Percentiles rank a stretch among this genome's conserved stretches.
Conservation (phyloP, 1,140 invertebrate genomes). For the Ctenoplectra terminalis region DNA sequence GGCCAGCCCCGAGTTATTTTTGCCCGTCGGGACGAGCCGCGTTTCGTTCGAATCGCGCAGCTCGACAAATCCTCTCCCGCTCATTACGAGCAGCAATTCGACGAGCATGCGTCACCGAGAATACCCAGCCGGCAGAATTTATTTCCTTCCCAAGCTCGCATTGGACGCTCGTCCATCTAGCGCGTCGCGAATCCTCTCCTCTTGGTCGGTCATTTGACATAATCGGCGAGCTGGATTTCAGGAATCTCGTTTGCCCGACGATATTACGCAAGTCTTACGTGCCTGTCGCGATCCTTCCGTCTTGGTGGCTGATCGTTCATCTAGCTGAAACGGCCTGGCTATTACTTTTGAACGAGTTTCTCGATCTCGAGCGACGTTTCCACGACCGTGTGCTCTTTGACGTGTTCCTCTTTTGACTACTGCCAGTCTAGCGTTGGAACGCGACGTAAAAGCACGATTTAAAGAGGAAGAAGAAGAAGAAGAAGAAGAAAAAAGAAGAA, state of each 20-base stretch:
- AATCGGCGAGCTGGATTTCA: conserved; percentile 52
- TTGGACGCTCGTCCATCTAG: conserved; percentile 37
- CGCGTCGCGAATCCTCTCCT: not conserved
- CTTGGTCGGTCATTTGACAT: conserved; percentile 36
- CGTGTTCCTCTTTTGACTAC: conserved; percentile 25
- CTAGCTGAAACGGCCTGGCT: conserved; percentile 20
- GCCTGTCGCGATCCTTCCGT: conserved; percentile 33
- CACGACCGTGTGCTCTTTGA: conserved; percentile 4
- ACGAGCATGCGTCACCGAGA: conserved; percentile 37
- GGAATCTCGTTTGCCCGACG: conserved; percentile 36
- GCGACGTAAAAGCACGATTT: not conserved
- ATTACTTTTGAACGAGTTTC: conserved; percentile 47
- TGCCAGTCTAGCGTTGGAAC: conserved; percentile 10
- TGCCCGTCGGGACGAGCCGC: not conserved
- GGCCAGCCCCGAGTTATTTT: conserved; percentile 5
- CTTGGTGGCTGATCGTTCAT: conserved; percentile 35
- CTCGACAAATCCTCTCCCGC: conserved; percentile 32
- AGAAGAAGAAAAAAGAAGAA: not conserved
- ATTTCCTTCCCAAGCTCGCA: conserved; percentile 43
- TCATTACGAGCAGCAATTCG: conserved; percentile 48
- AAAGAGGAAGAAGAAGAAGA: not conserved
- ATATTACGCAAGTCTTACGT: conserved; percentile 44
- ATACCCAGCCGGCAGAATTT: conserved; percentile 55
- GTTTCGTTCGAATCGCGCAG: conserved; percentile 11
- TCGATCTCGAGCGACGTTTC: conserved; percentile 20